Conservation (phyloP, 2,888 invertebrate genomes). For the Drosophila neotestacea region DNA sequence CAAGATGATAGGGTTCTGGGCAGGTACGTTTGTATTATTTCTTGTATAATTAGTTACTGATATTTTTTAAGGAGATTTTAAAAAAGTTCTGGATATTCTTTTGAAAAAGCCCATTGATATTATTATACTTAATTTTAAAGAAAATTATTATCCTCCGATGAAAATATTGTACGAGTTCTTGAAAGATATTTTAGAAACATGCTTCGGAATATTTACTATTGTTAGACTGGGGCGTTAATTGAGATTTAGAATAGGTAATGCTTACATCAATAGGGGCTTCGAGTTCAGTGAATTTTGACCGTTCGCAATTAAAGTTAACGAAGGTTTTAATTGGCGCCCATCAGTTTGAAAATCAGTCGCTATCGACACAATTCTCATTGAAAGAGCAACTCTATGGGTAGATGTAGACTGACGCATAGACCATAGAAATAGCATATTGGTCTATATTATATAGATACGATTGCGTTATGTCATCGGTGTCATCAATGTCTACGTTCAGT, state of each 20-base stretch:
- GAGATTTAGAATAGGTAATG: slow-evolving; percentile 16
- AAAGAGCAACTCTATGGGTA: slow-evolving; percentile 21
- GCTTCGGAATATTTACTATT: background rate
- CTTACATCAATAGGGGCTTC: slow-evolving; percentile 16
- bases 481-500: background rate
- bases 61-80: background rate
- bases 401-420: slow-evolving; percentile 30
- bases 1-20: no score
- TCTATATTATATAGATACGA: slow-evolving; percentile 22
- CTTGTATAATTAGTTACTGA: no score
- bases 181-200: background rate
- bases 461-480: slow-evolving; percentile 64
- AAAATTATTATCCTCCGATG: no score
- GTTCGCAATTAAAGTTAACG: slow-evolving; percentile 70
- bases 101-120: no score
- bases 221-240: background rate
- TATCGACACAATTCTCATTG: slow-evolving; percentile 50
- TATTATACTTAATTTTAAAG: no score
- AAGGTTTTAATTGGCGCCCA: slow-evolving; percentile 69
- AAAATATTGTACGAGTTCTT: no score
- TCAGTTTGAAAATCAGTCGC: slow-evolving; percentile 36
- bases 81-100: no score
- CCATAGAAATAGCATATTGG: slow-evolving; percentile 23
- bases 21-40: no score
- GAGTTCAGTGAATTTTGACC: slow-evolving; percentile 67